These are phyloP conservation scores for Macrotis lagotis DNA, from an alignment of 2,113 vertebrate species.

Conservation along the genomic window DNA sequence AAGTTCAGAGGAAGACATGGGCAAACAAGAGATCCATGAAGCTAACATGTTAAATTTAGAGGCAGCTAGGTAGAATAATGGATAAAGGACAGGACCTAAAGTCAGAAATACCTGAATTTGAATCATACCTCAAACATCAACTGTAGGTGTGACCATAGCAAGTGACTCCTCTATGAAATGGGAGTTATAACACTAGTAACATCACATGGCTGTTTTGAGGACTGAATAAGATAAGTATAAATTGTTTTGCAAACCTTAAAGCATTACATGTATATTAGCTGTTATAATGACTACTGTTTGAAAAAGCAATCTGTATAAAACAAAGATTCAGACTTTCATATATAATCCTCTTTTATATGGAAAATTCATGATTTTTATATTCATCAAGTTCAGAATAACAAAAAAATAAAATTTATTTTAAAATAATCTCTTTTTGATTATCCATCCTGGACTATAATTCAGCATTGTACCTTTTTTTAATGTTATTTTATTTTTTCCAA, in stretches of 20 bases:
- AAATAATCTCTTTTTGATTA: neutral
- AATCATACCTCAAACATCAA: neutral
- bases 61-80: neutral
- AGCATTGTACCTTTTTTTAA: neutral
- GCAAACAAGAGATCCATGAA: neutral
- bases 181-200: neutral
- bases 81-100: neutral
- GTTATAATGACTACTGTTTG: neutral
- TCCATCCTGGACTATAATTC: neutral
- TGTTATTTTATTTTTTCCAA: too few species aligned
- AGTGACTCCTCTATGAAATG: neutral
- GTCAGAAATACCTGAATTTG: neutral
- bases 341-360: neutral
- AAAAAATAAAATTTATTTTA: neutral
- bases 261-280: neutral
- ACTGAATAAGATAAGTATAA: neutral
- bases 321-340: neutral
- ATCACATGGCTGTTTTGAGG: neutral
- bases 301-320: neutral
- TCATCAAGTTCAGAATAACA: neutral
- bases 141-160: neutral
- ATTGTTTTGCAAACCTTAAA: neutral
- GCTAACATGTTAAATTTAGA: neutral
- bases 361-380: neutral
- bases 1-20: neutral